These are phyloP conservation scores for Crenichthys baileyi DNA, from an alignment of 2,797 vertebrate species.

Conservation along the genomic window DNA sequence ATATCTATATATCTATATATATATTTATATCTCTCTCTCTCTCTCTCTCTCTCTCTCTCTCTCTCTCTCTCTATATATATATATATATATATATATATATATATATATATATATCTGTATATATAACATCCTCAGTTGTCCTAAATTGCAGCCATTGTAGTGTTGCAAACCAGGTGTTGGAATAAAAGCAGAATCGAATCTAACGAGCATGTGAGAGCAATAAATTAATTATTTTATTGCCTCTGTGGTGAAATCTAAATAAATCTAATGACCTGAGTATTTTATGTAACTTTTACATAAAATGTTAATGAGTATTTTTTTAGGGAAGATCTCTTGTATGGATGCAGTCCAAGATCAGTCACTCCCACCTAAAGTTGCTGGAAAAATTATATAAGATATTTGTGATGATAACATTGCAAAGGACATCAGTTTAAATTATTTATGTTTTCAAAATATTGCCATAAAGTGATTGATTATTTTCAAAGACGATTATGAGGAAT, in stretches of 20 bases:
- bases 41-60: no score
- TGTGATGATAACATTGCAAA: neutral
- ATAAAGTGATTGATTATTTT: neutral
- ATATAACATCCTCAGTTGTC: neutral
- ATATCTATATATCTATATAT: no score
- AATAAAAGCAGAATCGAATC: neutral
- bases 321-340: neutral
- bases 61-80: no score
- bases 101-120: neutral
- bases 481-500: neutral
- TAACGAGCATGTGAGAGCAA: neutral
- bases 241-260: neutral
- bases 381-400: constrained; percentile 16
- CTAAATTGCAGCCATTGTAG: neutral
- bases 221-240: neutral
- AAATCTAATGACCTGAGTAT: no score
- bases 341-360: neutral
- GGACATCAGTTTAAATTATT: neutral
- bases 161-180: neutral
- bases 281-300: no score
- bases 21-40: no score
- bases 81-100: neutral
- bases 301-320: no score
- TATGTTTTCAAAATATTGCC: neutral
- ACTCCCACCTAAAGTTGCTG: neutral